Conservation (phyloP, 2,797 vertebrate genomes). For the Zalophus californianus region DNA sequence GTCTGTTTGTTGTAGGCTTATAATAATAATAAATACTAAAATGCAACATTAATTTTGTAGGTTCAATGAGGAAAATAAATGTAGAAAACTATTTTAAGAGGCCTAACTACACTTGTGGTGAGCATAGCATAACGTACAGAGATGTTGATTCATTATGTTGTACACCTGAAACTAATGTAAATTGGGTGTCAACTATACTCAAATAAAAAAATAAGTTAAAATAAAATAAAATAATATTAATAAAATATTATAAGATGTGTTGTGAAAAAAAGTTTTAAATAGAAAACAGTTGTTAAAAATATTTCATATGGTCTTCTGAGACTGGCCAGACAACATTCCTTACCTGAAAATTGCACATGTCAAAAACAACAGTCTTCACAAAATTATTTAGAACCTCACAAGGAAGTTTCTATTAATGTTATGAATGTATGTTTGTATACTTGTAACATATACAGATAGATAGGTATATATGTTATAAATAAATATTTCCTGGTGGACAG, state of each 20-base stretch:
- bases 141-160: neutral
- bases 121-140: neutral
- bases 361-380: neutral
- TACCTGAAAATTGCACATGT: conserved; percentile 7
- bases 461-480: no score
- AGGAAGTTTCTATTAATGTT: neutral
- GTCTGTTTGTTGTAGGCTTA: neutral
- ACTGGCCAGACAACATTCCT: neutral
- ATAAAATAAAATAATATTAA: neutral
- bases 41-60: neutral
- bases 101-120: neutral
- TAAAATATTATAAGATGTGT: neutral
- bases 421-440: neutral
- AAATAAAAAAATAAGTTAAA: neutral
- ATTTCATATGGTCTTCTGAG: neutral
- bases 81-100: neutral
- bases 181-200: neutral
- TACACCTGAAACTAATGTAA: neutral
- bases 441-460: neutral
- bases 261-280: neutral
- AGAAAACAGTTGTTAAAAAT: neutral
- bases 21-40: neutral
- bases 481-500: neutral
- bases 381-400: neutral
- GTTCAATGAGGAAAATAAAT: conserved; percentile 12